Evolutionary conservation across 2,888 invertebrate genomes (phyloP).

Genomic region (Elaeidobius kamerunicus): DNA sequence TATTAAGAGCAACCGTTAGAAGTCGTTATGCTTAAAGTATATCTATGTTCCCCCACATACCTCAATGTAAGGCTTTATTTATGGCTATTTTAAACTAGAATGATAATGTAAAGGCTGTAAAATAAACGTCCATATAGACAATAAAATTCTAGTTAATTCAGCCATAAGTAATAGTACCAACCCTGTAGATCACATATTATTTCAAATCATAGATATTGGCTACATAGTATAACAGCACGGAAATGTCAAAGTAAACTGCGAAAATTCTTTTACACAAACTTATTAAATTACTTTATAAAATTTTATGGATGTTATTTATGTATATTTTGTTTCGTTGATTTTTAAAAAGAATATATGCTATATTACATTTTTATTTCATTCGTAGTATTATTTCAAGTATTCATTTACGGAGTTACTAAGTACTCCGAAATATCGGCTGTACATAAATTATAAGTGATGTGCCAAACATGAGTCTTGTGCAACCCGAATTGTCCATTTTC

Average conservation of each 20-base stretch:
- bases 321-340: slow-evolving; percentile 20
- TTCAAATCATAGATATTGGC: slow-evolving; percentile 3
- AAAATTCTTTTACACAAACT: slow-evolving; percentile 12
- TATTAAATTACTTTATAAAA: slow-evolving; percentile 17
- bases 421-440: too few species aligned
- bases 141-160: slow-evolving; percentile 7
- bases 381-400: slow-evolving; percentile 1
- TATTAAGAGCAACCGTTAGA: slow-evolving; percentile 58
- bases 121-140: background rate
- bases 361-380: background rate
- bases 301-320: slow-evolving; percentile 16
- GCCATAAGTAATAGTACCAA: slow-evolving; percentile 6
- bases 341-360: slow-evolving; percentile 20
- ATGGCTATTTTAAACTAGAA: slow-evolving; percentile 2
- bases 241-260: slow-evolving; percentile 7
- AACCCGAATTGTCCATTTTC: too few species aligned
- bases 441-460: too few species aligned
- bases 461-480: too few species aligned
- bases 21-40: background rate
- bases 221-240: slow-evolving; percentile 10
- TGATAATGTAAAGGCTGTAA: background rate
- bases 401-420: too few species aligned
- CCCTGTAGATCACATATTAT: too few species aligned
- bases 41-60: background rate
- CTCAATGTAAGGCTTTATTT: slow-evolving; percentile 2